Conservation (phyloP, 92 coral and sea anemone genomes). For the Zoanthus sociatus region DNA sequence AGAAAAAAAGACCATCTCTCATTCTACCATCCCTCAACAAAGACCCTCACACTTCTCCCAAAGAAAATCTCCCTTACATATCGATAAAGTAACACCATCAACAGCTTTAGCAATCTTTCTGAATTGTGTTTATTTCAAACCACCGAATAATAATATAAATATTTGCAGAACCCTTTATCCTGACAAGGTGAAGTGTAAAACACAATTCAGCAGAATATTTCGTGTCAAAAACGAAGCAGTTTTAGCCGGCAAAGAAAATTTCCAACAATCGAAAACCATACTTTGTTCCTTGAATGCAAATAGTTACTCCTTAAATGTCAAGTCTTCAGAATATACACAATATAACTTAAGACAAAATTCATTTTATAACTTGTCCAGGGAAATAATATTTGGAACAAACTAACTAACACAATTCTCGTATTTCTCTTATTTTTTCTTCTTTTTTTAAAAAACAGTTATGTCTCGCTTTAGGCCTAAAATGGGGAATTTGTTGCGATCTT, state of each 20-base stretch:
- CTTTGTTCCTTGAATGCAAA: constrained; percentile 4
- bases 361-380: neutral
- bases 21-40: no score
- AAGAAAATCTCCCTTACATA: no score
- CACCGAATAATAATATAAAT: constrained; percentile 23
- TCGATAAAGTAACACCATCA: neutral
- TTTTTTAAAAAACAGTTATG: constrained; percentile 3
- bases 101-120: neutral
- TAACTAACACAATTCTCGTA: neutral
- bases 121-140: constrained; percentile 45
- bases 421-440: neutral
- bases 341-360: constrained; percentile 4
- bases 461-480: neutral
- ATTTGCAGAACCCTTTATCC: constrained; percentile 7
- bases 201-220: constrained; percentile 10
- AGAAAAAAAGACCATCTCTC: no score
- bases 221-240: constrained; percentile 28
- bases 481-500: neutral
- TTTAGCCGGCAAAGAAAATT: neutral
- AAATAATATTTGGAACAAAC: neutral
- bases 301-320: neutral
- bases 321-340: neutral
- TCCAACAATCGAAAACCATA: constrained; percentile 21
- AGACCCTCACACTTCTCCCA: no score
- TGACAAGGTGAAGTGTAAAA: constrained; percentile 24